Percentiles rank a stretch among this genome's conserved stretches.
These are phyloP conservation scores for Pholis gunnellus DNA, from an alignment of 2,113 vertebrate genomes.

Conservation along the genomic window DNA sequence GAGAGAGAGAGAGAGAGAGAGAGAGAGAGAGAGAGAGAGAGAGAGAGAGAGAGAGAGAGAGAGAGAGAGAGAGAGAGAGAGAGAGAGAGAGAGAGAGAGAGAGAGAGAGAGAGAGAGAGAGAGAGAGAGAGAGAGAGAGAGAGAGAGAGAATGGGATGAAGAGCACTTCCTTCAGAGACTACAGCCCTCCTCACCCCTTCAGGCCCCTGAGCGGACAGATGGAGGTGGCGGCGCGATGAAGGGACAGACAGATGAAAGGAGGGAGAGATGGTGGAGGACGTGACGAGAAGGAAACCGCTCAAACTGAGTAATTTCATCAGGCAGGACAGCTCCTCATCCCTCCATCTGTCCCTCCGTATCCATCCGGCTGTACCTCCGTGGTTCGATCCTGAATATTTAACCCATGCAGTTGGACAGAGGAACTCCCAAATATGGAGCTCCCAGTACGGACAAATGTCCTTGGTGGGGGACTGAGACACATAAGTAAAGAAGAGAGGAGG, in stretches of 20 bases:
- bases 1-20: conserved; percentile 18
- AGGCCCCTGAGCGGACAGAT: conserved; percentile 55
- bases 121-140: conserved; percentile 18
- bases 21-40: conserved; percentile 30
- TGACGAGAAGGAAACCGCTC: conserved; percentile 26
- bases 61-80: conserved; percentile 26
- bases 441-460: conserved; percentile 14
- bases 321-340: conserved; percentile 22
- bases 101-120: conserved; percentile 25
- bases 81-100: conserved; percentile 18
- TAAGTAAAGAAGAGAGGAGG: conserved; percentile 19
- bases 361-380: conserved; percentile 19
- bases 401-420: conserved; percentile 32
- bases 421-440: conserved; percentile 38
- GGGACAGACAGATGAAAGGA: conserved; percentile 57
- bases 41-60: conserved; percentile 33
- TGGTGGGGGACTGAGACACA: conserved; percentile 17
- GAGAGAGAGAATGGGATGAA: conserved; percentile 50
- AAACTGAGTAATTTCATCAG: conserved; percentile 19
- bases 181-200: conserved; percentile 48
- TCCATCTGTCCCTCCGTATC: conserved; percentile 37
- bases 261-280: conserved; percentile 51
- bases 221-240: conserved; percentile 46
- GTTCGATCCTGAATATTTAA: conserved; percentile 21
- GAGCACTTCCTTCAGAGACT: conserved; percentile 64